Percentiles rank a stretch among this genome's conserved stretches.
phyloP scores from a whole-genome alignment of 2,113 vertebrate genomes.

The Leptocoma aspasia region DNA sequence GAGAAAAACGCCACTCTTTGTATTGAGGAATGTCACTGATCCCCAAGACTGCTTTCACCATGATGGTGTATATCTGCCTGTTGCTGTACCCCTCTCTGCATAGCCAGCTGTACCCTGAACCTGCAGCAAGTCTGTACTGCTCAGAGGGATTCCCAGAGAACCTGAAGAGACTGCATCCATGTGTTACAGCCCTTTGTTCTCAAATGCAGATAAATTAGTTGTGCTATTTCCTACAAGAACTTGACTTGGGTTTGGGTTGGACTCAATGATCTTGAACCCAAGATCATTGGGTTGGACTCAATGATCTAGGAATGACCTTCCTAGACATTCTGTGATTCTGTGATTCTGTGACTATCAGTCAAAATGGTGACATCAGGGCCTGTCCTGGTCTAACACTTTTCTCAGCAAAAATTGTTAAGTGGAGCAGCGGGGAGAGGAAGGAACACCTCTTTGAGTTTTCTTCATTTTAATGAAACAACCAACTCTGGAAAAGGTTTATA shows the following conservation, averaged over 20 bases:
- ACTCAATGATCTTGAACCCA: too few species aligned
- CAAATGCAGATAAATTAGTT: background rate
- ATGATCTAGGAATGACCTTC: too few species aligned
- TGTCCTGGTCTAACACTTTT: background rate
- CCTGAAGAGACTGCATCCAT: background rate
- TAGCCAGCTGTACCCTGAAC: background rate
- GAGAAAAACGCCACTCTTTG: background rate
- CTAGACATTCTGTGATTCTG: too few species aligned
- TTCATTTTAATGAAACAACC: background rate
- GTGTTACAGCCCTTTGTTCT: background rate
- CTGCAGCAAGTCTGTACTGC: background rate
- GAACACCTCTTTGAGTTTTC: background rate
- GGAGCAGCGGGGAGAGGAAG: background rate
- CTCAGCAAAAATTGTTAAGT: background rate
- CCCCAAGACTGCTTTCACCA: background rate
- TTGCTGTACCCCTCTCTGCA: background rate
- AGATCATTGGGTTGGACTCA: too few species aligned
- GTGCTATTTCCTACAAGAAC: background rate
- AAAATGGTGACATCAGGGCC: background rate
- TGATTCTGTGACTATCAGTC: background rate
- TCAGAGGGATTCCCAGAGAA: background rate
- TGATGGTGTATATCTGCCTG: fast-evolving
- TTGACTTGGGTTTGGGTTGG: too few species aligned
- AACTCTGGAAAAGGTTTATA: background rate
- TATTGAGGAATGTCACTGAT: background rate